A percentile compares a stretch with the other conserved stretches of the same genome.
phyloP scores from a whole-genome alignment of 2,113 vertebrate genomes.

The Grus americana region DNA sequence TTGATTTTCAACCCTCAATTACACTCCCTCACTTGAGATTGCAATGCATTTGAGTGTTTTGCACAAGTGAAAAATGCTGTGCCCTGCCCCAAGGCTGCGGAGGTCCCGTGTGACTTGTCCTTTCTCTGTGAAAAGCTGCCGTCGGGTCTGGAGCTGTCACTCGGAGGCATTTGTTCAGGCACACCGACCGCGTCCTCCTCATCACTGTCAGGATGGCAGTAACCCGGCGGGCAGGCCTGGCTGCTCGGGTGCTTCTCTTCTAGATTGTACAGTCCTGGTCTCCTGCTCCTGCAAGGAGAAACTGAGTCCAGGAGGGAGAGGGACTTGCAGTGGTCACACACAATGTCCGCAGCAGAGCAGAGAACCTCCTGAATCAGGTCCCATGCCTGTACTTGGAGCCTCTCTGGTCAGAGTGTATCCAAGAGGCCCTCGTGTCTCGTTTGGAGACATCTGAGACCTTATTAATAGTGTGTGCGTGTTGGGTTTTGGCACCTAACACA shows the following conservation, averaged over 20 bases:
- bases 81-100: background rate
- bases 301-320: background rate
- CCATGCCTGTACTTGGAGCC: background rate
- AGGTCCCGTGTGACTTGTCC: background rate
- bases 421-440: background rate
- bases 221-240: fast-evolving
- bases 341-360: background rate
- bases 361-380: background rate
- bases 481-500: background rate
- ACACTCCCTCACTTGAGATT: background rate
- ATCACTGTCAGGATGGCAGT: fast-evolving
- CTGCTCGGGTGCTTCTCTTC: background rate
- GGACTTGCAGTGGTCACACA: background rate
- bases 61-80: background rate
- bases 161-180: fast-evolving
- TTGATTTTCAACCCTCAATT: background rate
- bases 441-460: background rate
- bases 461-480: background rate
- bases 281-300: background rate
- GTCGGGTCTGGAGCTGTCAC: fast-evolving
- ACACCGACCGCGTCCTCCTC: fast-evolving
- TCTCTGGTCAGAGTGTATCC: background rate
- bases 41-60: fast-evolving
- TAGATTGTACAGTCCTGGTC: fast-evolving
- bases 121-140: background rate